Evolutionary conservation across 2,888 invertebrate species (phyloP).

Genomic region (Euclidia mi): DNA sequence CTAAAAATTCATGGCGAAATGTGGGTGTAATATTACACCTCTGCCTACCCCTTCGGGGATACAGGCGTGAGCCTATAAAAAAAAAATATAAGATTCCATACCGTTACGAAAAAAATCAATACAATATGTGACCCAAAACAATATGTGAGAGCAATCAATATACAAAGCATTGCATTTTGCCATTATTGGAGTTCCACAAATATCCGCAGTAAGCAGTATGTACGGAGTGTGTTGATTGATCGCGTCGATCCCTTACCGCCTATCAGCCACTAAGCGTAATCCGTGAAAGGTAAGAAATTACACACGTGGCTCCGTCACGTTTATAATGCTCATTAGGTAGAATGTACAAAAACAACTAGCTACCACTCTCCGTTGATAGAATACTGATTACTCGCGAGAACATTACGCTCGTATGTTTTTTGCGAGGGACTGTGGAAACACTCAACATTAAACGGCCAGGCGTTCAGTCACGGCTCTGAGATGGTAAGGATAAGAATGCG

Average conservation of each 20-base stretch:
- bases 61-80: no score
- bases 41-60: no score
- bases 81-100: no score
- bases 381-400: constrained; percentile 36
- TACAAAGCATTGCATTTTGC: no score
- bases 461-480: constrained; percentile 30
- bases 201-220: no score
- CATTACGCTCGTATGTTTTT: constrained; percentile 13
- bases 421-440: constrained; percentile 13
- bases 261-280: not conserved
- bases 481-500: constrained; percentile 31
- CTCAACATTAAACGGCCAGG: constrained; percentile 15
- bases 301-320: constrained; percentile 31
- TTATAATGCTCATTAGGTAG: constrained; percentile 42
- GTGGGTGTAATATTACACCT: no score
- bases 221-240: not conserved
- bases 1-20: no score
- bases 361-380: constrained; percentile 27
- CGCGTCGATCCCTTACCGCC: not conserved
- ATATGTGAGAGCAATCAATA: no score
- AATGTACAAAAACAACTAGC: constrained; percentile 39
- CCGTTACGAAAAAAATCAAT: no score
- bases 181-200: no score
- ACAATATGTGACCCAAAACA: no score
- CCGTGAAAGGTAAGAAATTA: not conserved